Evolutionary conservation across 2,888 invertebrate species (phyloP).

Genomic region (Lasioglossum oenotherae): DNA sequence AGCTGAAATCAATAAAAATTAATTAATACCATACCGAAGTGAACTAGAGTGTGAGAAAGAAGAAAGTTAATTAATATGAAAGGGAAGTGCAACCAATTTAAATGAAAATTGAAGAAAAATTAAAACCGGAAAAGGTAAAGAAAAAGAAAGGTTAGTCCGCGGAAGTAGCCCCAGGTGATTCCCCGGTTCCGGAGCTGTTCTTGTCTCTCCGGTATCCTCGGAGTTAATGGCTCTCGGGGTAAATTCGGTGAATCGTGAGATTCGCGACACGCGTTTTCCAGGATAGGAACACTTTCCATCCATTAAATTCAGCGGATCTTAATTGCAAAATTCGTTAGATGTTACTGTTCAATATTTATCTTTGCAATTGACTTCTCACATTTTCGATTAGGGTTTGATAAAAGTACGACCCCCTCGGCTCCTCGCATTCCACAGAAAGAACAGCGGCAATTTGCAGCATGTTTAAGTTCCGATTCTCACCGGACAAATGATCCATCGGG

Average conservation of each 20-base stretch:
- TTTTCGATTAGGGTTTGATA: not conserved
- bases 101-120: conserved; percentile 2
- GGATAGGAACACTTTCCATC: not conserved
- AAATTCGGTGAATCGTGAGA: conserved; percentile 2
- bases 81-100: not conserved
- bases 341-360: too few species aligned
- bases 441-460: not conserved
- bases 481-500: not conserved
- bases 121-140: conserved; percentile 1
- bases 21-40: not conserved
- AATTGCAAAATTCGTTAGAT: not conserved
- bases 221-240: not conserved
- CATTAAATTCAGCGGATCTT: not conserved
- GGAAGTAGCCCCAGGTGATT: conserved; percentile 1
- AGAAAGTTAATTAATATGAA: not conserved
- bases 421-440: not conserved
- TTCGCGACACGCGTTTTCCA: not conserved
- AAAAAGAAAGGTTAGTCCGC: not conserved
- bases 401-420: not conserved
- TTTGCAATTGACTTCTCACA: too few species aligned
- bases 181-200: not conserved
- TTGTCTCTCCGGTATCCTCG: not conserved
- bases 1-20: not conserved
- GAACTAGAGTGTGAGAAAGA: fast-evolving
- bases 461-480: not conserved